A percentile compares a stretch with the other conserved stretches of the same genome.
Conservation (phyloP, 2,797 vertebrate genomes). For the Staurois parvus region DNA sequence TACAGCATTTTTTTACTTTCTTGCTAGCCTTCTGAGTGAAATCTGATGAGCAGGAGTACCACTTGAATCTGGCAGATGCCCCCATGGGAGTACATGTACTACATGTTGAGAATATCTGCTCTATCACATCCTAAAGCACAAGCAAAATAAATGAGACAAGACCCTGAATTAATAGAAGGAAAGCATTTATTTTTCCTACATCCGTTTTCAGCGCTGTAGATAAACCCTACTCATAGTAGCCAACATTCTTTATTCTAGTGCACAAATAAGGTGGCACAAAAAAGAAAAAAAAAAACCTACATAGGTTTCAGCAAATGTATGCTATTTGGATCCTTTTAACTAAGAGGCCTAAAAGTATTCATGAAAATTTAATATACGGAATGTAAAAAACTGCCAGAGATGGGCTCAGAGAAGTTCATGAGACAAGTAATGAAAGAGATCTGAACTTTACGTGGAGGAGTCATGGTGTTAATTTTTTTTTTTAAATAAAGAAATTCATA, state of each 20-base stretch:
- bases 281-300: neutral
- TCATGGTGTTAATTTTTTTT: conserved; percentile 28
- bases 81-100: no score
- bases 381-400: neutral
- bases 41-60: no score
- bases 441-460: fast-evolving
- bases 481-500: conserved; percentile 38
- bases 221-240: neutral
- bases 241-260: neutral
- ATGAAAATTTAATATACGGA: conserved; percentile 11
- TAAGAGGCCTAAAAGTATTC: neutral
- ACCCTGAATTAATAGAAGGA: neutral
- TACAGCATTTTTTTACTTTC: no score
- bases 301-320: neutral
- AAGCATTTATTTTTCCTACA: no score
- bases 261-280: no score
- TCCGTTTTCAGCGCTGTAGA: neutral
- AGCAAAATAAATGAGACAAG: neutral
- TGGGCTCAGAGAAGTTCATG: conserved; percentile 13
- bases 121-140: neutral
- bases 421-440: conserved; percentile 29
- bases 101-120: no score
- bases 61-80: no score
- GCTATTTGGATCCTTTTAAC: neutral
- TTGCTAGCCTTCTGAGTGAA: no score